A percentile compares a stretch with the other conserved stretches of the same genome.
These are phyloP conservation scores for Archips crataeganus DNA, from an alignment of 2,888 invertebrate genomes.

Conservation along the genomic window DNA sequence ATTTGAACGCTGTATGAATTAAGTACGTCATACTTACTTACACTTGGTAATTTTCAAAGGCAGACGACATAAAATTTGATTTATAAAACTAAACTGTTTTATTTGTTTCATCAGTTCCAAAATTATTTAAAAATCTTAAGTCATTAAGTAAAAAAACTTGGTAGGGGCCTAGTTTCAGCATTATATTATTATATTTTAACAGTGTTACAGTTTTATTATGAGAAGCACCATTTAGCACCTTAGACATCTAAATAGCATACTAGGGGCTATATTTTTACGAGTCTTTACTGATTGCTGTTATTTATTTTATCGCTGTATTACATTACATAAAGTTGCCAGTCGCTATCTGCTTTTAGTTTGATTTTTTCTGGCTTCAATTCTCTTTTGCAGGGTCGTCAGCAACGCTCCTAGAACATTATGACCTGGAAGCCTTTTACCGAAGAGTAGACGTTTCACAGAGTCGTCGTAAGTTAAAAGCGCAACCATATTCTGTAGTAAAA, in stretches of 20 bases:
- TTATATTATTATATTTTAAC: background rate
- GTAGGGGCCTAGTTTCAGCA: background rate
- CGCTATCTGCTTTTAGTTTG: conserved; percentile 78
- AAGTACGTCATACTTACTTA: too few relatives aligned
- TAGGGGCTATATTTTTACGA: background rate
- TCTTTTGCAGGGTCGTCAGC: conserved; percentile 91
- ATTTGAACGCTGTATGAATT: too few relatives aligned
- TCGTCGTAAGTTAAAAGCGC: conserved; percentile 96
- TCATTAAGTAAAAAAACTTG: background rate
- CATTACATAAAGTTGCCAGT: background rate
- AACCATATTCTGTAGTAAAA: conserved; percentile 96
- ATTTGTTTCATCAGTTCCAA: background rate
- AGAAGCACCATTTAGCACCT: conserved; percentile 12
- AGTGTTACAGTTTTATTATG: background rate
- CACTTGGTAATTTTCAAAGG: too few relatives aligned
- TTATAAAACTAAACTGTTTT: background rate
- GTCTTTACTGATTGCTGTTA: background rate
- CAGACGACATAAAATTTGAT: too few relatives aligned
- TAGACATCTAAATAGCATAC: background rate
- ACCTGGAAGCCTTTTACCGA: conserved; percentile 95
- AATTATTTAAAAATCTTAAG: background rate
- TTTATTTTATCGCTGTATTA: conserved; percentile 5
- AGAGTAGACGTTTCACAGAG: conserved; percentile 94
- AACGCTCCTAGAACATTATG: conserved; percentile 95
- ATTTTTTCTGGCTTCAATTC: conserved; percentile 89